Evolutionary conservation across 2,113 vertebrate species (phyloP).

Genomic region (Misgurnus anguillicaudatus): DNA sequence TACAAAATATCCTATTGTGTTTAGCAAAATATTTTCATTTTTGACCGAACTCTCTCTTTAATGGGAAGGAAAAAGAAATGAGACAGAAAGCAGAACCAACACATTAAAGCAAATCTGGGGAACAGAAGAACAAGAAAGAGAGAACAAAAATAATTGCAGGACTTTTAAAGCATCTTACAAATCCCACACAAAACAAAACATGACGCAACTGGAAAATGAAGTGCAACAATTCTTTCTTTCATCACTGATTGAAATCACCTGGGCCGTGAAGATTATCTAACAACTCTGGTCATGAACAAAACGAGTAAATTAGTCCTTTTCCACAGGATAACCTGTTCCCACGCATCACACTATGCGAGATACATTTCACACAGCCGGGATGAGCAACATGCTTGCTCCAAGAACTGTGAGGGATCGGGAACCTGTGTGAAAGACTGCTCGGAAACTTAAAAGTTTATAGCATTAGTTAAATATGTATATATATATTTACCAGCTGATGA

Average conservation of each 20-base stretch:
- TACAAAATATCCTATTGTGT: too few relatives aligned
- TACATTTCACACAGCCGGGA: slow-evolving; percentile 11
- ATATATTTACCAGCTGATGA: slow-evolving; percentile 74
- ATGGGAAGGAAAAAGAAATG: not conserved
- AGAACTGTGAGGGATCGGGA: not conserved
- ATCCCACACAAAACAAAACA: slow-evolving; percentile 31
- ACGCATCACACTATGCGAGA: slow-evolving; percentile 15
- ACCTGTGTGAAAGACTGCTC: slow-evolving; percentile 14
- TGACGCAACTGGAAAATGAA: not conserved
- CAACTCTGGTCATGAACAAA: slow-evolving; percentile 30
- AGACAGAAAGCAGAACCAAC: not conserved
- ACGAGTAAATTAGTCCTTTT: slow-evolving; percentile 2
- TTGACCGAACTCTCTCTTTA: too few relatives aligned
- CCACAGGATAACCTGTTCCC: slow-evolving; percentile 15
- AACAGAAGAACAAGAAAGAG: slow-evolving; percentile 13
- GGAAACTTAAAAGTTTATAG: not conserved
- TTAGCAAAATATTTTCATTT: too few relatives aligned
- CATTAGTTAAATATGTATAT: slow-evolving; percentile 19
- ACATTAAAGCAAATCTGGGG: slow-evolving; percentile 14
- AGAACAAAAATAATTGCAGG: slow-evolving; percentile 19
- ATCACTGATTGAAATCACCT: slow-evolving; percentile 23
- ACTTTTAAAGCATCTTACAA: slow-evolving; percentile 1
- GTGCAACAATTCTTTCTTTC: slow-evolving; percentile 5
- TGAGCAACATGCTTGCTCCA: not conserved
- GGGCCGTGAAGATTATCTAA: slow-evolving; percentile 16